Conservation (phyloP, 2,888 invertebrate genomes). For the Netelia melanura region DNA sequence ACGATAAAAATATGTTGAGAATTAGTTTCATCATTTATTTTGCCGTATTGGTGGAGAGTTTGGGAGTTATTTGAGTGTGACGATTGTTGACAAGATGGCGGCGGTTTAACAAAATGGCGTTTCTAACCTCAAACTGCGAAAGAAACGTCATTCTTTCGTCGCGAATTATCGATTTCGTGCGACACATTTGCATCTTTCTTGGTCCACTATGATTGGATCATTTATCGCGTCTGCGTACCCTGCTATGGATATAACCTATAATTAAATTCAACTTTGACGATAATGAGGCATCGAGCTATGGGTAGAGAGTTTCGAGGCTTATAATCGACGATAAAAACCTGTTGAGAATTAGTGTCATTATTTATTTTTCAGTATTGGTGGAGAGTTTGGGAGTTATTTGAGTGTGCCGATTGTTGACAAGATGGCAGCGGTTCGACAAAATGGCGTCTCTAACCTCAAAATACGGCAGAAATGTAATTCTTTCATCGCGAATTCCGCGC, state of each 20-base stretch:
- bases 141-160: background rate
- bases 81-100: too few species aligned
- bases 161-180: background rate
- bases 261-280: slow-evolving; percentile 23
- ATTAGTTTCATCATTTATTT: too few species aligned
- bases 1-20: background rate
- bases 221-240: slow-evolving; percentile 7
- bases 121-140: background rate
- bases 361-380: too few species aligned
- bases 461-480: background rate
- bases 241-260: slow-evolving; percentile 8
- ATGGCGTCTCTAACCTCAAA: too few species aligned
- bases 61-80: too few species aligned
- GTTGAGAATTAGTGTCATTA: too few species aligned
- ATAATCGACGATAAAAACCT: background rate
- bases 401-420: too few species aligned
- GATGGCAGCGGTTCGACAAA: too few species aligned
- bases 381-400: too few species aligned
- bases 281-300: slow-evolving; percentile 2
- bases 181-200: slow-evolving; percentile 5
- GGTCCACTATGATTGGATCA: slow-evolving; percentile 21
- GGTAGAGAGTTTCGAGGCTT: background rate
- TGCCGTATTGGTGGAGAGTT: too few species aligned
- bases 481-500: too few species aligned
- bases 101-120: too few species aligned